Percentiles rank a stretch among this genome's conserved stretches.
Conservation (phyloP, 1,140 invertebrate species). For the Panagrolaimus sp. region DNA sequence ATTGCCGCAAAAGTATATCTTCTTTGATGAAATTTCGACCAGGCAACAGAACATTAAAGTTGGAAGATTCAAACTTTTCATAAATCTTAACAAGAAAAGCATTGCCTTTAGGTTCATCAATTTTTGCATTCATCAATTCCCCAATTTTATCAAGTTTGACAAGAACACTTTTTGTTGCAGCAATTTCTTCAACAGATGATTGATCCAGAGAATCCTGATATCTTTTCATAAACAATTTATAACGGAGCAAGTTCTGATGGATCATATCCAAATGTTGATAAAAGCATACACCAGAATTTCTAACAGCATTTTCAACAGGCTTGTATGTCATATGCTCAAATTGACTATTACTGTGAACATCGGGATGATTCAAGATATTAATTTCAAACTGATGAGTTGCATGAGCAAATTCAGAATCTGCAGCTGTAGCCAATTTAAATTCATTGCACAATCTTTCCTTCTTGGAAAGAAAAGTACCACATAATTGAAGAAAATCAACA, state of each 20-base stretch:
- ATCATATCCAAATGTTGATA: background rate
- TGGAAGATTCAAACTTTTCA: background rate
- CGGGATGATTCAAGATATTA: background rate
- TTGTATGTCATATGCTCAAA: too few relatives aligned
- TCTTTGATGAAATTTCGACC: background rate
- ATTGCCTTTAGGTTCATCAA: background rate
- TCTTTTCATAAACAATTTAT: constrained; percentile 1
- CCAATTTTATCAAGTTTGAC: background rate
- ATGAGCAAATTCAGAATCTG: background rate
- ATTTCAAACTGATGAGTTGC: background rate
- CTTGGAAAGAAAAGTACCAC: background rate
- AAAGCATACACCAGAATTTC: background rate
- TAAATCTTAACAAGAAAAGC: background rate
- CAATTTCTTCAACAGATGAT: background rate
- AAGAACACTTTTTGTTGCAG: background rate
- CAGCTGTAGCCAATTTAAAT: background rate
- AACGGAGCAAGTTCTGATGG: background rate
- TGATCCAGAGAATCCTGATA: background rate
- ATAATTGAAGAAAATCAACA: background rate
- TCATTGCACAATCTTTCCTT: background rate
- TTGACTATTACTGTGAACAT: too few relatives aligned
- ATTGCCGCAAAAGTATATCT: background rate
- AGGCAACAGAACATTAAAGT: background rate
- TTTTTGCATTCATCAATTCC: background rate
- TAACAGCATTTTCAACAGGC: too few relatives aligned